Evolutionary conservation across 2,888 invertebrate species (phyloP).

Genomic region (Axea sp.): DNA sequence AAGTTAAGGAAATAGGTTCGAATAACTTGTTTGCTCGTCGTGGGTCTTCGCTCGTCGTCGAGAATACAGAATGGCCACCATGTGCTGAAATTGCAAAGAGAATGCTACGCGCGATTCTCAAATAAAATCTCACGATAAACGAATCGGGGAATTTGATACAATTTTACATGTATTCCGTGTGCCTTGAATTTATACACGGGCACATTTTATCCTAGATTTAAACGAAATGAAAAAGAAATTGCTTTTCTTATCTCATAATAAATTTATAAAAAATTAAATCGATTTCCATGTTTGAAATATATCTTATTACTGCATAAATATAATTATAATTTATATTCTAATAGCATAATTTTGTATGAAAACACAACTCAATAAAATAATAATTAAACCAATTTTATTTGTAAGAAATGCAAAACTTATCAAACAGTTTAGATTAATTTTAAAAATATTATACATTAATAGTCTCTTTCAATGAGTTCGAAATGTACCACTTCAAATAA

Average conservation of each 20-base stretch:
- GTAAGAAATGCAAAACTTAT: no score
- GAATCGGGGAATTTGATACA: constrained; percentile 56
- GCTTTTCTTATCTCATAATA: constrained; percentile 6
- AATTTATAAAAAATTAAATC: no score
- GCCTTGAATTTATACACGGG: constrained; percentile 20
- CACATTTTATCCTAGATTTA: constrained; percentile 17
- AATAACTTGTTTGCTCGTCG: constrained; percentile 77
- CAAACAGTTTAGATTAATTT: no score
- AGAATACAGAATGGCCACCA: constrained; percentile 75
- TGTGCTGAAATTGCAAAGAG: constrained; percentile 73
- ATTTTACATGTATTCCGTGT: constrained; percentile 47
- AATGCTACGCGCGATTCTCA: constrained; percentile 55
- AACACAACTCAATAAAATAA: no score
- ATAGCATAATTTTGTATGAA: no score
- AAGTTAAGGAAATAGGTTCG: constrained; percentile 79
- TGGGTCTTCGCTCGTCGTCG: constrained; percentile 66
- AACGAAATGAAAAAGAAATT: constrained; percentile 29
- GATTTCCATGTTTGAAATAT: no score
- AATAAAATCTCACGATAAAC: constrained; percentile 60
- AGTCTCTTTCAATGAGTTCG: no score
- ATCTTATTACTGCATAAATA: no score
- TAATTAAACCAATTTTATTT: no score
- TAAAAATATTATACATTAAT: no score
- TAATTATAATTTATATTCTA: no score
- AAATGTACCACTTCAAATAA: no score